Evolutionary conservation across 2,888 invertebrate species (phyloP).

Genomic region (Strigamia maritima): DNA sequence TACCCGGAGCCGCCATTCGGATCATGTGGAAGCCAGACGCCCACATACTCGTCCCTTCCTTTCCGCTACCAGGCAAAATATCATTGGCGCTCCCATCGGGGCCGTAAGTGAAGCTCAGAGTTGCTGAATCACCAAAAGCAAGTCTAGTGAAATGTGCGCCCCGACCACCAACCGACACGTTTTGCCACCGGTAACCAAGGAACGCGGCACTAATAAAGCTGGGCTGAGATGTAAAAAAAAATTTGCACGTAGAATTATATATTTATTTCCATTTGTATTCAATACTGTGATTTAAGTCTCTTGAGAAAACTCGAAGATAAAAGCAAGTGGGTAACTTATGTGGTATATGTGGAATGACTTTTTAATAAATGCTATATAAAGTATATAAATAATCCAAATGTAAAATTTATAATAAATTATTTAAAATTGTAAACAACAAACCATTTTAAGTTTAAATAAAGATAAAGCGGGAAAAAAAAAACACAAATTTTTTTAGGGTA

Average conservation of each 20-base stretch:
- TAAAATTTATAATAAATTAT: too few species aligned
- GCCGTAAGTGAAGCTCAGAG: conserved; percentile 31
- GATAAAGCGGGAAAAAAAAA: too few species aligned
- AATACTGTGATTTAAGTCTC: background rate
- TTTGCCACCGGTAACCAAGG: conserved; percentile 15
- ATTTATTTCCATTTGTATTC: conserved; percentile 10
- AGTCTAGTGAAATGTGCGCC: conserved; percentile 28
- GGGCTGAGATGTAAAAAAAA: background rate
- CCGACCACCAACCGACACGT: conserved; percentile 23
- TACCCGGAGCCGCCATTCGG: conserved; percentile 23
- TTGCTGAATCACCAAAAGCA: conserved; percentile 28
- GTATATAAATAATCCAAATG: too few species aligned
- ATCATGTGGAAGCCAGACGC: conserved; percentile 20
- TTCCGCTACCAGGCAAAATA: conserved; percentile 28
- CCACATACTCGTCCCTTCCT: conserved; percentile 10
- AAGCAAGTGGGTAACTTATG: background rate
- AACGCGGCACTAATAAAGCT: background rate
- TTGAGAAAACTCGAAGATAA: background rate
- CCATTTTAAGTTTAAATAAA: too few species aligned
- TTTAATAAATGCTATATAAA: too few species aligned
- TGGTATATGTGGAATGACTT: too few species aligned
- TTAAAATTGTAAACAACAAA: too few species aligned
- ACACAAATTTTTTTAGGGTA: too few species aligned
- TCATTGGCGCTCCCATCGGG: conserved; percentile 27
- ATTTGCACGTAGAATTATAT: background rate